These are phyloP conservation scores for Clangula hyemalis DNA, from an alignment of 2,797 vertebrate species.

Conservation along the genomic window DNA sequence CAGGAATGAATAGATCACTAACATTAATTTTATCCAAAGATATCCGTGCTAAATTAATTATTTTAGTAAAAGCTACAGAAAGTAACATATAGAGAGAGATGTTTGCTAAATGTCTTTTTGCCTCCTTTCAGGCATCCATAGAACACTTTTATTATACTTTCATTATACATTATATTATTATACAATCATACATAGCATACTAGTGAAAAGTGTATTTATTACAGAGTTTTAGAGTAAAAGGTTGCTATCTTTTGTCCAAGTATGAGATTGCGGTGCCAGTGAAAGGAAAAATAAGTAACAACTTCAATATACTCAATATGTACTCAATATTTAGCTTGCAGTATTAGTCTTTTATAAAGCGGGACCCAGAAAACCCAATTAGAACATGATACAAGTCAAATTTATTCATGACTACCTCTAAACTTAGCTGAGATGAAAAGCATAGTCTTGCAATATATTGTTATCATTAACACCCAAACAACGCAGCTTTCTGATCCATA, in stretches of 20 bases:
- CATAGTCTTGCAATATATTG: neutral
- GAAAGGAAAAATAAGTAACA: neutral
- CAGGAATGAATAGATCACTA: neutral
- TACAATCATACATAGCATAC: neutral
- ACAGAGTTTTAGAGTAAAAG: neutral
- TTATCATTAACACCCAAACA: neutral
- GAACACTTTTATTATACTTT: neutral
- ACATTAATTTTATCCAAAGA: neutral
- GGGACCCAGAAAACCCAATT: neutral
- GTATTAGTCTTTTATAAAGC: neutral
- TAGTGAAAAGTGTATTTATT: neutral
- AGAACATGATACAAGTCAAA: neutral
- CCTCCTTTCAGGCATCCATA: neutral
- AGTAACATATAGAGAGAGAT: neutral
- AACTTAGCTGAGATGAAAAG: slow-evolving; percentile 18
- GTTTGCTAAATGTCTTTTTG: neutral
- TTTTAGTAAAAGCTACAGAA: neutral
- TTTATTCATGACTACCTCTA: neutral
- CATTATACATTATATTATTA: neutral
- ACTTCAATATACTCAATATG: neutral
- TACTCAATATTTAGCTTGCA: neutral
- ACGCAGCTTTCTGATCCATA: neutral
- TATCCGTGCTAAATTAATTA: neutral
- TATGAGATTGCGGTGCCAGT: neutral
- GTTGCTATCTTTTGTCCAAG: neutral